Percentiles rank a stretch among this genome's conserved stretches.
These are phyloP conservation scores for Oreortyx pictus DNA, from an alignment of 2,797 vertebrate genomes.

Conservation along the genomic window DNA sequence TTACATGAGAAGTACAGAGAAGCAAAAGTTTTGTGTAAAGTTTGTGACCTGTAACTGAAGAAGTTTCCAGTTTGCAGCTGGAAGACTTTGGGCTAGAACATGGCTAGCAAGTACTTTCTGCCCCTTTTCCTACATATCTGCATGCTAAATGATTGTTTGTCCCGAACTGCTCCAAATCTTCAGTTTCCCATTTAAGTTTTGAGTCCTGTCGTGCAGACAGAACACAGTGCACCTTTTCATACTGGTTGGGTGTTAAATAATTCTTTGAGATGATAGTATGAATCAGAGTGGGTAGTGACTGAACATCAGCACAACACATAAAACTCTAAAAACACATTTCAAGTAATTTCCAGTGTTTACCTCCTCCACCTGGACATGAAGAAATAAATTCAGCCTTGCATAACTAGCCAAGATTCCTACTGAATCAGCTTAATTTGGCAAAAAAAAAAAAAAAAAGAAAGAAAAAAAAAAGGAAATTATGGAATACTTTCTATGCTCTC, in stretches of 20 bases:
- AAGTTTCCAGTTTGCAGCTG: background rate
- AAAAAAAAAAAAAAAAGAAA: background rate
- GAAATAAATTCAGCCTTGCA: background rate
- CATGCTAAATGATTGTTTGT: background rate
- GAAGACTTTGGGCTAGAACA: background rate
- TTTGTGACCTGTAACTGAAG: background rate
- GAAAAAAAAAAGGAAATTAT: background rate
- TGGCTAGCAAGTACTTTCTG: background rate
- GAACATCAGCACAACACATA: background rate
- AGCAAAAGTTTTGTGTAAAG: background rate
- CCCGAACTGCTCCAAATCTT: background rate
- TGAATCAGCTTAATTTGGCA: background rate
- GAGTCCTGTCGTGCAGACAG: background rate
- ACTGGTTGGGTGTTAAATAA: background rate
- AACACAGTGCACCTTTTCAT: background rate
- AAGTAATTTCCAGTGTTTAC: background rate
- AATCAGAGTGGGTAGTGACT: background rate
- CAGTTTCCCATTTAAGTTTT: background rate
- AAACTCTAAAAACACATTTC: background rate
- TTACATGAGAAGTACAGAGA: background rate
- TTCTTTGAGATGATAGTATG: background rate
- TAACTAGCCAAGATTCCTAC: background rate
- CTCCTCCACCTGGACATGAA: background rate
- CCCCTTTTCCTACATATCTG: background rate
- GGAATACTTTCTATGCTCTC: background rate